Evolutionary conservation across 2,113 vertebrate species (phyloP).

Genomic region (Toxotes chatareus): DNA sequence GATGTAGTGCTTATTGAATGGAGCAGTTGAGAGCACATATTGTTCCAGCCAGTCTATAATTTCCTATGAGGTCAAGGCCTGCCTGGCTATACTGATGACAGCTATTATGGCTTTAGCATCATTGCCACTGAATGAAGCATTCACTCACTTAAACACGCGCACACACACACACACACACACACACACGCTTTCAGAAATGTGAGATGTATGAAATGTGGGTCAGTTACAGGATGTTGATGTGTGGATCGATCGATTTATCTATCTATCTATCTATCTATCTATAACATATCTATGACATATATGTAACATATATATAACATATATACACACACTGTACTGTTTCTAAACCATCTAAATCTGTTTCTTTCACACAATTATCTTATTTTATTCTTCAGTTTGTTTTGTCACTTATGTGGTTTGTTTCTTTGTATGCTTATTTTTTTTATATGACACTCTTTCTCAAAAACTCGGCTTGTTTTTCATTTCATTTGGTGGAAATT

Average conservation of each 20-base stretch:
- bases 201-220: background rate
- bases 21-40: conserved; percentile 49
- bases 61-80: conserved; percentile 54
- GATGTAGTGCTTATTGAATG: conserved; percentile 50
- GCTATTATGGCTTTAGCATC: conserved; percentile 51
- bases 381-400: background rate
- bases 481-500: background rate
- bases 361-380: background rate
- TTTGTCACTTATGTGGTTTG: background rate
- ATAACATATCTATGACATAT: too few species aligned
- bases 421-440: background rate
- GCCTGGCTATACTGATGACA: conserved; percentile 46
- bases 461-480: background rate
- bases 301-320: too few species aligned
- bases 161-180: conserved; percentile 20
- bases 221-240: background rate
- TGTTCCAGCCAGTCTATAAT: conserved; percentile 37
- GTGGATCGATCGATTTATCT: background rate
- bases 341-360: background rate
- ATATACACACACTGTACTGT: too few species aligned
- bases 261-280: too few species aligned
- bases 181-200: background rate
- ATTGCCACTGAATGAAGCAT: conserved; percentile 40
- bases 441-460: background rate
- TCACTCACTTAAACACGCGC: conserved; percentile 21